Percentiles rank a stretch among this genome's conserved stretches.
phyloP scores from a whole-genome alignment of 2,888 invertebrate genomes.

The Mesorhabditis belari region DNA sequence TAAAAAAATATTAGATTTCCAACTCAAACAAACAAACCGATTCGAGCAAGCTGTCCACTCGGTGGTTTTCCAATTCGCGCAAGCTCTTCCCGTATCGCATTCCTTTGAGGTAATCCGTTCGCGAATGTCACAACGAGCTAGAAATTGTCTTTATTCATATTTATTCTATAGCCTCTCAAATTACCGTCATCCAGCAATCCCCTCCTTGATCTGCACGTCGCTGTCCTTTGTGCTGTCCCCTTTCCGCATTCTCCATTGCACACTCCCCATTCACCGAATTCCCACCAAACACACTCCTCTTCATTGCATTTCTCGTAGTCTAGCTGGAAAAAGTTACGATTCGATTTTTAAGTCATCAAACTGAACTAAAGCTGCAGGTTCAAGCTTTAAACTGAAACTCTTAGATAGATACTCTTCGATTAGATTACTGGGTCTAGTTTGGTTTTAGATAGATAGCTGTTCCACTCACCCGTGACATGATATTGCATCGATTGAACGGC shows the following conservation, averaged over 20 bases:
- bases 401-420: too few species aligned
- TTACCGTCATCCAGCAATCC: slow-evolving; percentile 1
- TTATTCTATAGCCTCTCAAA: background rate
- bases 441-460: too few species aligned
- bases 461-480: too few species aligned
- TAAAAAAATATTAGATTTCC: background rate
- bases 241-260: slow-evolving; percentile 52
- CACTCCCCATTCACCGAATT: slow-evolving; percentile 40
- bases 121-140: slow-evolving; percentile 30
- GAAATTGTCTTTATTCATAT: background rate
- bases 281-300: slow-evolving; percentile 46
- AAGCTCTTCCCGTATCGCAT: slow-evolving; percentile 53
- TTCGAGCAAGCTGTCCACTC: slow-evolving; percentile 50
- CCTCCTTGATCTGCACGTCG: slow-evolving; percentile 23
- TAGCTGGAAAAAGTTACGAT: slow-evolving; percentile 4
- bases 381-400: too few species aligned
- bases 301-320: slow-evolving; percentile 45
- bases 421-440: too few species aligned
- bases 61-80: slow-evolving; percentile 55
- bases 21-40: background rate
- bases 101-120: slow-evolving; percentile 45
- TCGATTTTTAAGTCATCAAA: background rate
- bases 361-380: background rate
- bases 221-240: slow-evolving; percentile 44
- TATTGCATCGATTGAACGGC: slow-evolving; percentile 19